Conservation (phyloP, 2,797 vertebrate species). For the Manis pentadactyla region DNA sequence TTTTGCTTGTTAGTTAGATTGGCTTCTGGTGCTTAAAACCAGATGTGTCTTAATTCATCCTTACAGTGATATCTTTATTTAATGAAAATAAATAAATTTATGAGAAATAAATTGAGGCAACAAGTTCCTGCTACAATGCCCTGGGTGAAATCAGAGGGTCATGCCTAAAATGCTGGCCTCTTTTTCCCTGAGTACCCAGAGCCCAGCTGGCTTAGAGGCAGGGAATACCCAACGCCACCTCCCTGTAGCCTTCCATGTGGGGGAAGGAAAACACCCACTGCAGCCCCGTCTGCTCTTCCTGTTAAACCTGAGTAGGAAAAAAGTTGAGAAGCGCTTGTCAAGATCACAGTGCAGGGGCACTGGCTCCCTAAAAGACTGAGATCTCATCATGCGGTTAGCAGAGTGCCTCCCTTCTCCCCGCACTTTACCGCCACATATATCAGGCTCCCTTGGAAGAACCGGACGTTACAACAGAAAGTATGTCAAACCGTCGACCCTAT, state of each 20-base stretch:
- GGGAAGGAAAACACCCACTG: not conserved
- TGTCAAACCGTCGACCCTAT: no score
- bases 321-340: not conserved
- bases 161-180: not conserved
- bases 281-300: not conserved
- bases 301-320: not conserved
- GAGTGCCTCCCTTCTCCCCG: not conserved
- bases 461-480: not conserved
- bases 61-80: not conserved
- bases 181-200: not conserved
- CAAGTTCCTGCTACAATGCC: not conserved
- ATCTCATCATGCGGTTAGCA: not conserved
- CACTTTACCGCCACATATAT: not conserved
- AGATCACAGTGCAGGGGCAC: not conserved
- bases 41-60: not conserved
- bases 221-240: not conserved
- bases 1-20: not conserved
- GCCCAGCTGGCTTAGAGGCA: not conserved
- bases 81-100: not conserved
- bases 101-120: not conserved
- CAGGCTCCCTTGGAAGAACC: not conserved
- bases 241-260: not conserved
- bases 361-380: not conserved
- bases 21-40: not conserved
- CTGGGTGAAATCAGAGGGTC: not conserved